Base-by-base conservation (phyloP, 2,113 vertebrate species). In the Python bivittatus region DNA sequence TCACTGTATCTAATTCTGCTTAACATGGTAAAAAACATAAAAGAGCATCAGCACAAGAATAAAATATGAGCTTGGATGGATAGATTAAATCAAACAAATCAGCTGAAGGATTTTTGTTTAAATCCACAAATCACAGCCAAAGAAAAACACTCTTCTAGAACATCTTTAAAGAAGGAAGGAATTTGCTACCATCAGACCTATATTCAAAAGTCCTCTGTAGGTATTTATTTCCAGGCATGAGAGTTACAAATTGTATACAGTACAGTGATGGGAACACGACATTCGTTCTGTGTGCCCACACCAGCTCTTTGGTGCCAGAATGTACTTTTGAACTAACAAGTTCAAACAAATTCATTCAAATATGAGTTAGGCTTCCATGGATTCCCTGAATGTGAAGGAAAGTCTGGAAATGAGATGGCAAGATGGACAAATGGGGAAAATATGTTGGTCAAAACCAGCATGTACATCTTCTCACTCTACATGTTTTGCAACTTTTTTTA, bases 1-100 rank as follows among this genome's bases (percentile, higher is more conserved):
- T 96, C 95, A 93, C 94, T 92, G 90, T 90, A 93, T 96, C 95
- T 96, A 88, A 90, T 95, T 95, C 92, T 92, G 44, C 86, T 96
- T 85, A 89, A 61, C 57, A 38, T 15, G 4, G 56, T 83, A 60
- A 84, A 60, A 72, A 53, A 42, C 72, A 84, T 85, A 92, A 54
- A 84, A 84, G 44, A 56, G n/a, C 87, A 84, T 89, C n/a, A 85
- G 13, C 33, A 64, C n/a, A 54, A 54, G n/a, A 42, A 48, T 22
- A 85, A 8, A 25, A 54, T 84, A 60, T 92, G 5, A 29, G 94
- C 94, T 93, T 88, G 94, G 94, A 95, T 93, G 94, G 95, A 96
- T 96, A 91, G 1, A 93, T 87, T 0, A 90, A 95, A 93, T 94
- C 93, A 93, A 25, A 29, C 1, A 85, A 64, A 85, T 52, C 53